phyloP scores from a whole-genome alignment of 2,113 vertebrate genomes.

The Asarcornis scutulata region DNA sequence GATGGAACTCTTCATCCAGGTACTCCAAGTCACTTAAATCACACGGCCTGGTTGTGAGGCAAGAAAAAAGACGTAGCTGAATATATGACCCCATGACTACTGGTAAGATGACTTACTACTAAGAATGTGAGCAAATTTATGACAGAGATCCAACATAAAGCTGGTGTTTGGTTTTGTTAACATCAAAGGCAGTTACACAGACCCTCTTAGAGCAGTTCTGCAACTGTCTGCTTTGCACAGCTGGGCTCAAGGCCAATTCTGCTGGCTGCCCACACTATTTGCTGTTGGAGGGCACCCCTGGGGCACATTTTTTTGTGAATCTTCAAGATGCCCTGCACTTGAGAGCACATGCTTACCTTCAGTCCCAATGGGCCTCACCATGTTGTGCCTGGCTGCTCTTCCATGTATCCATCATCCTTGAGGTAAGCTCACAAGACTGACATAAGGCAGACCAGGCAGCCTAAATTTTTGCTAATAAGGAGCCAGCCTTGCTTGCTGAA shows the following conservation, averaged over 20 bases:
- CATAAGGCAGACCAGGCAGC: neutral
- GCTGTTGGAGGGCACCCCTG: neutral
- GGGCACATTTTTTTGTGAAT: neutral
- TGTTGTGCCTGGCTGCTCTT: neutral
- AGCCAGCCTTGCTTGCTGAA: neutral
- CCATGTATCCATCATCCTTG: neutral
- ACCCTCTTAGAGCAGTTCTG: neutral
- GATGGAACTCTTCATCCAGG: slow-evolving; percentile 97
- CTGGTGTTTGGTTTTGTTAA: neutral
- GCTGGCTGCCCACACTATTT: neutral
- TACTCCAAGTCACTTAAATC: slow-evolving; percentile 98
- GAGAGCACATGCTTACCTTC: neutral
- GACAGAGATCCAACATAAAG: neutral
- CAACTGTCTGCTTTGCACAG: neutral
- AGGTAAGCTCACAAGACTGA: neutral
- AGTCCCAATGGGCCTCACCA: neutral
- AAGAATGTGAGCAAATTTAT: neutral
- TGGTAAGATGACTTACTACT: neutral
- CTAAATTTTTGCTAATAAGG: neutral
- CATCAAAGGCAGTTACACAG: slow-evolving; percentile 1
- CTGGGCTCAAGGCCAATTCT: slow-evolving; percentile 24
- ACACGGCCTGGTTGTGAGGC: slow-evolving; percentile 79
- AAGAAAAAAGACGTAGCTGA: neutral
- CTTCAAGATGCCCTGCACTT: neutral
- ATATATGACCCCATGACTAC: neutral